A percentile compares a stretch with the other conserved stretches of the same genome.
These are phyloP conservation scores for Urosaurus nigricauda DNA, from an alignment of 2,797 vertebrate genomes.

Conservation along the genomic window DNA sequence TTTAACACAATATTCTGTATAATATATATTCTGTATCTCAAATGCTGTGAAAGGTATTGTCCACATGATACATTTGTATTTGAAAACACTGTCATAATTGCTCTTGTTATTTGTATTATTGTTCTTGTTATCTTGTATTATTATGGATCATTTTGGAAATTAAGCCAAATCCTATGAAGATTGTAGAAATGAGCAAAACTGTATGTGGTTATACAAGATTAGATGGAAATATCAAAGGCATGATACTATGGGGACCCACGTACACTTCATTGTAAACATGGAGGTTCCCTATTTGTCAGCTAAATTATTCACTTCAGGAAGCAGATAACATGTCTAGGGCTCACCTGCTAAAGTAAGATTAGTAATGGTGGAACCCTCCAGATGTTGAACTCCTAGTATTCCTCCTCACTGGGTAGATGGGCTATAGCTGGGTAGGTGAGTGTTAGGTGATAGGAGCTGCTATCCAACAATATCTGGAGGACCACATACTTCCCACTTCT, in stretches of 20 bases:
- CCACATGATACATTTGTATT: background rate
- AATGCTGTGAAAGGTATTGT: constrained; percentile 39
- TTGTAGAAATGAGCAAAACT: background rate
- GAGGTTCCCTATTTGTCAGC: background rate
- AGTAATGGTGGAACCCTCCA: too few species aligned
- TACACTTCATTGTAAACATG: background rate
- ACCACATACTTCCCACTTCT: too few species aligned
- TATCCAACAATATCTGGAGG: too few species aligned
- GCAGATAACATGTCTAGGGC: background rate
- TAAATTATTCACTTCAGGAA: constrained; percentile 7
- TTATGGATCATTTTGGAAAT: background rate
- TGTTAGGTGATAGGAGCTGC: too few species aligned
- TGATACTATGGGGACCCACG: background rate
- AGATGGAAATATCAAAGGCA: constrained; percentile 51
- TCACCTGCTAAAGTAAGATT: background rate
- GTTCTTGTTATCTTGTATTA: background rate
- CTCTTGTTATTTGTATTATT: constrained; percentile 13
- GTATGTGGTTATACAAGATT: constrained; percentile 5
- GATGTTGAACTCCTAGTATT: too few species aligned
- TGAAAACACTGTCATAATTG: constrained; percentile 39
- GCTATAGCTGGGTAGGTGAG: too few species aligned
- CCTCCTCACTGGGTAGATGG: too few species aligned
- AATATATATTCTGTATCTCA: background rate
- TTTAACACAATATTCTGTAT: background rate
- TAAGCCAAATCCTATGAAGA: constrained; percentile 8